Base-by-base conservation (phyloP, 1,140 invertebrate species). In the Drosophila pruinosa region DNA sequence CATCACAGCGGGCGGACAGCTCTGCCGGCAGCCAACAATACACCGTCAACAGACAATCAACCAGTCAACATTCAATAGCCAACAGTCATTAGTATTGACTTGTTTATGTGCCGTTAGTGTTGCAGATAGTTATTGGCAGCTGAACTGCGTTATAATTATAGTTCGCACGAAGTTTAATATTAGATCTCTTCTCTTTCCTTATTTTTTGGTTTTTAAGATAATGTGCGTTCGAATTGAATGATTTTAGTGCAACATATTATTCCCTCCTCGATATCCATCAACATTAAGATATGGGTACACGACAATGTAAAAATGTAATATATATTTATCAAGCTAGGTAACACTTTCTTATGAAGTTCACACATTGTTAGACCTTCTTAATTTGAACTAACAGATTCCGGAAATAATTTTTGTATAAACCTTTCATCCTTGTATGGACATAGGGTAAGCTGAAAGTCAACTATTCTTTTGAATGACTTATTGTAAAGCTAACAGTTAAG, bases 281-380 rank as follows among this genome's bases (percentile, higher is more conserved):
- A 47, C 17, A 45, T 45, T 17, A 12, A 47, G 14, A 31, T 54
- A 56, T 53, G 57, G 12, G 12, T 19, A 56, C 19, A 47, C 21
- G 21, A 3, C n/a, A 10, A 34, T 28, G 0, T 34, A 34, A 12
- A 34, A 34, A 34, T 34, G 31, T 34, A 70, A 65, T 74, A n/a
- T n/a, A n/a, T 78, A 48, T 50, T 74, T 59, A 79, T 77, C 58
- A 52, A 72, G 72, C 68, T 57, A 39, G 21, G 24, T 48, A 54
- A 59, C 36, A 53, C 38, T 56, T 62, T 59, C 75, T 73, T 79
- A 85, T 85, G 75, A 83, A 76, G 67, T 83, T 78, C 52, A 73
- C 68, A 70, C 63, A 75, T 61, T 69, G 72, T 72, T 75, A 78
- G 72, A n/a, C n/a, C n/a, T 83, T 57, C 10, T 58, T 58, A 67